Conservation (phyloP, 2,797 vertebrate species). For the Myripristis murdjan region DNA sequence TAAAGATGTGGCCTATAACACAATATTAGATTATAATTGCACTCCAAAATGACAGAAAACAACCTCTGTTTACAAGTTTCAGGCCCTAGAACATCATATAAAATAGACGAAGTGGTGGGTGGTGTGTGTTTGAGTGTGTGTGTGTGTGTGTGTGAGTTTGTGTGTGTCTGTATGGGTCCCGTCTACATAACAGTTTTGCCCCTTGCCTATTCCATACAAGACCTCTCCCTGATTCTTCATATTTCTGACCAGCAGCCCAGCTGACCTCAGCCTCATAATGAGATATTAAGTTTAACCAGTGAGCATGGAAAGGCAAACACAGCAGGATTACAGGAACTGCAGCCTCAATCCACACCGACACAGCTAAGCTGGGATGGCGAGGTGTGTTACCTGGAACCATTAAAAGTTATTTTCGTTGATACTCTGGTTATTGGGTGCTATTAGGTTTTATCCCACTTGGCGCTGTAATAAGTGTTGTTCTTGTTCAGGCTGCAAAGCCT, state of each 20-base stretch:
- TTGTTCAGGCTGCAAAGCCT: constrained; percentile 26
- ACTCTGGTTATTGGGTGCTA: constrained; percentile 61
- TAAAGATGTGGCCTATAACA: constrained; percentile 75
- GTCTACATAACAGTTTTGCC: constrained; percentile 17
- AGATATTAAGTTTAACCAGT: constrained; percentile 49
- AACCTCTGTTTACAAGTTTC: constrained; percentile 58
- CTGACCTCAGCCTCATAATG: constrained; percentile 47
- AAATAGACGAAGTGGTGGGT: constrained; percentile 17
- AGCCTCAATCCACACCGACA: constrained; percentile 16
- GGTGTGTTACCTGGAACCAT: constrained; percentile 60
- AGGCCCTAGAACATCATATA: constrained; percentile 38
- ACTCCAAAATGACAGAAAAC: constrained; percentile 62
- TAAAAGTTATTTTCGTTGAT: constrained; percentile 60
- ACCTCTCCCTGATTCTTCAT: constrained; percentile 26
- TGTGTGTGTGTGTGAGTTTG: not conserved
- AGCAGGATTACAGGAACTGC: constrained; percentile 23
- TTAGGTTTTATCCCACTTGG: constrained; percentile 64
- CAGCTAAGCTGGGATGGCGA: constrained; percentile 1
- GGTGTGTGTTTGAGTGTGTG: constrained; percentile 27
- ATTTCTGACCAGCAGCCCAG: constrained; percentile 19
- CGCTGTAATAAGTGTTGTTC: constrained; percentile 55
- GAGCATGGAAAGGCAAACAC: constrained; percentile 51
- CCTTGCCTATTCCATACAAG: not conserved
- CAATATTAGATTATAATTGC: constrained; percentile 54
- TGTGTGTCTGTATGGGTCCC: not conserved